These are phyloP conservation scores for Apoda limacodes DNA, from an alignment of 2,888 invertebrate species.

Conservation along the genomic window DNA sequence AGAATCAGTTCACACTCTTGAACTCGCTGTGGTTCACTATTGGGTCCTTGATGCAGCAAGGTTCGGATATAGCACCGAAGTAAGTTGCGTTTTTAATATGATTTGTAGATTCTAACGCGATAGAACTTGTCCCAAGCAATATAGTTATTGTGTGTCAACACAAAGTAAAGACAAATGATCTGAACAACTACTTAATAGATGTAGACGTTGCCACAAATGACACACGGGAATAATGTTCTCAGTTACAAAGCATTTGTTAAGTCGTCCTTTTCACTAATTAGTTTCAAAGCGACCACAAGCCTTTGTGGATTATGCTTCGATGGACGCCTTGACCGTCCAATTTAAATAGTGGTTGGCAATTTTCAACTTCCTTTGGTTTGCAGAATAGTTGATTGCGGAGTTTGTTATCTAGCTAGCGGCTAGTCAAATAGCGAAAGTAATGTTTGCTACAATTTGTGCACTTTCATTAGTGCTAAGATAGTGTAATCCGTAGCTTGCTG, in stretches of 20 bases:
- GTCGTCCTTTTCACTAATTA: conserved; percentile 53
- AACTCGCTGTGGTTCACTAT: conserved; percentile 97
- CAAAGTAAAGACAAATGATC: no score
- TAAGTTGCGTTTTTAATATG: conserved; percentile 66
- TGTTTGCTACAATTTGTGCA: no score
- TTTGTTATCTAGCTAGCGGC: conserved; percentile 49
- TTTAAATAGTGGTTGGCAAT: conserved; percentile 52
- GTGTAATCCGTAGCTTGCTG: conserved; percentile 63
- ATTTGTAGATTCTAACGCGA: conserved; percentile 1
- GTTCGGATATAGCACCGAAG: conserved; percentile 92
- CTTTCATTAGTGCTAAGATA: conserved; percentile 44
- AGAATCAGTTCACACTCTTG: conserved; percentile 91
- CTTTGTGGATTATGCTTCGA: conserved; percentile 63
- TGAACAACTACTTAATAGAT: no score
- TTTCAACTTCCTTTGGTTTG: conserved; percentile 41
- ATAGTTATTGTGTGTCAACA: no score
- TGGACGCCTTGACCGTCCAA: conserved; percentile 46
- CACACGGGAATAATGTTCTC: conserved; percentile 55
- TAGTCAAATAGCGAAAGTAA: conserved; percentile 34
- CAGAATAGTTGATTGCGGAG: conserved; percentile 45
- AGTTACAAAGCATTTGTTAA: conserved; percentile 45
- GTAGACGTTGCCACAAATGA: no score
- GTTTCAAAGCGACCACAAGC: conserved; percentile 62
- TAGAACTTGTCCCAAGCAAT: no score
- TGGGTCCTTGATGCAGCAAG: conserved; percentile 92